A percentile compares a stretch with the other conserved stretches of the same genome.
Evolutionary conservation across 1,140 invertebrate species (phyloP).

Genomic region (Elymnias hypermnestra): DNA sequence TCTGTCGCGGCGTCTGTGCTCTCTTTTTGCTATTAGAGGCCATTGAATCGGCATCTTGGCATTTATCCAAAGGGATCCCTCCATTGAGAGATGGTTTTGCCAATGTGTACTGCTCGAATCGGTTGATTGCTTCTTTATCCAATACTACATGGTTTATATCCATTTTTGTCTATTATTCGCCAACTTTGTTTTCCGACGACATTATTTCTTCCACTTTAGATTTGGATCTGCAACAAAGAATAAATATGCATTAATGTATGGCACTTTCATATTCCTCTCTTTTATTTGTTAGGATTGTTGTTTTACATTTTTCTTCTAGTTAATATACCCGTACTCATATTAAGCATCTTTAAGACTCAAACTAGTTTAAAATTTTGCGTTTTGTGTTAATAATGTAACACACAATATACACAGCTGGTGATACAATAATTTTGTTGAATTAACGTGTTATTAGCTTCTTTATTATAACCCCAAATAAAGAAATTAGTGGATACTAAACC

Average conservation of each 20-base stretch:
- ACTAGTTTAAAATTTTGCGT: too few relatives aligned
- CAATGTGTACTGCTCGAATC: slow-evolving; percentile 67
- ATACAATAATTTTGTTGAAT: too few relatives aligned
- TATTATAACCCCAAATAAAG: too few relatives aligned
- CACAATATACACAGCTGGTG: too few relatives aligned
- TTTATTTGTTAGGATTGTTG: too few relatives aligned
- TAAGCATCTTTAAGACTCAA: too few relatives aligned
- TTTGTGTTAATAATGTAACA: too few relatives aligned
- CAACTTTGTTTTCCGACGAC: slow-evolving; percentile 27
- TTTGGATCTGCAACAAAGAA: slow-evolving; percentile 56
- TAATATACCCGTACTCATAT: too few relatives aligned
- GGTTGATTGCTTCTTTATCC: slow-evolving; percentile 67
- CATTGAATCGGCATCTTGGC: slow-evolving; percentile 69
- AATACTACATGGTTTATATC: slow-evolving; percentile 67
- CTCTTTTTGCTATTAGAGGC: slow-evolving; percentile 66
- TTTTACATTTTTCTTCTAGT: too few relatives aligned
- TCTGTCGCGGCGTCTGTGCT: slow-evolving; percentile 64
- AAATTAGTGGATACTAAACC: too few relatives aligned
- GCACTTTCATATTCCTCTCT: too few relatives aligned
- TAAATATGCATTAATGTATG: slow-evolving; percentile 21
- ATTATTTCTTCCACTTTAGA: slow-evolving; percentile 24
- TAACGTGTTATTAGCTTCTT: too few relatives aligned
- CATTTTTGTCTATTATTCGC: slow-evolving; percentile 48
- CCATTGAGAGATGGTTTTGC: slow-evolving; percentile 64
- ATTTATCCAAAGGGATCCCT: slow-evolving; percentile 63